Base-by-base conservation (phyloP, 2,113 vertebrate genomes). In the Ammodytes dubius region DNA sequence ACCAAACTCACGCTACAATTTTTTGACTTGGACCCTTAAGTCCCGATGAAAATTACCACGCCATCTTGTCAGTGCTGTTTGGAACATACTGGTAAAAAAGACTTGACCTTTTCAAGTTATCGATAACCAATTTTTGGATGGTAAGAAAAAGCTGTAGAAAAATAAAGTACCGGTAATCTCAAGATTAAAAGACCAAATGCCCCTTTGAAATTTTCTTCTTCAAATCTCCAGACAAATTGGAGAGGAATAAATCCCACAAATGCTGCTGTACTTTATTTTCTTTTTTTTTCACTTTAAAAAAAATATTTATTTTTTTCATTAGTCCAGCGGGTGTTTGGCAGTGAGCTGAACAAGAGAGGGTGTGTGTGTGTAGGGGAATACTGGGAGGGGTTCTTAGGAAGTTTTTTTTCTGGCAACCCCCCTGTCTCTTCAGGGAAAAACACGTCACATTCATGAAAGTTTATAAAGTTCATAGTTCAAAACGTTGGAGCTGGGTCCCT, bases 171-270 rank as follows among this genome's bases (percentile, higher is more conserved):
- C 76, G 76, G 74, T 80, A 65, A 85, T 91, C 82, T 88, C 79
- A 80, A 87, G 85, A 88, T 90, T 89, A 89, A 92, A 91, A 92
- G 88, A 94, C 91, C 91, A 94, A 94, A 94, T 93, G 87, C 75
- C 90, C 78, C 27, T 27, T 79, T 90, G 74, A 85, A 92, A 74
- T 66, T 83, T 59, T 27, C 2, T 87, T 77, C 60, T 76, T 84
- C 80, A 91, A 92, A 90, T 87, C 89, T 90, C 88, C 86, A 80
- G 77, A 88, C 80, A 93, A 93, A 95, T 74, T 17, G 74, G 74
- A 92, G 87, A 87, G 68, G 66, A 83, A 77, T 73, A 83, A 83
- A 87, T 76, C 45, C 27, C 74, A 85, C 73, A 83, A 84, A 77
- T 88, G 72, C 58, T 88, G 72, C 58, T 74, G 50, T 77, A 85